A percentile compares a stretch with the other conserved stretches of the same genome.
Conservation (phyloP, 2,113 vertebrate genomes). For the Grus americana region DNA sequence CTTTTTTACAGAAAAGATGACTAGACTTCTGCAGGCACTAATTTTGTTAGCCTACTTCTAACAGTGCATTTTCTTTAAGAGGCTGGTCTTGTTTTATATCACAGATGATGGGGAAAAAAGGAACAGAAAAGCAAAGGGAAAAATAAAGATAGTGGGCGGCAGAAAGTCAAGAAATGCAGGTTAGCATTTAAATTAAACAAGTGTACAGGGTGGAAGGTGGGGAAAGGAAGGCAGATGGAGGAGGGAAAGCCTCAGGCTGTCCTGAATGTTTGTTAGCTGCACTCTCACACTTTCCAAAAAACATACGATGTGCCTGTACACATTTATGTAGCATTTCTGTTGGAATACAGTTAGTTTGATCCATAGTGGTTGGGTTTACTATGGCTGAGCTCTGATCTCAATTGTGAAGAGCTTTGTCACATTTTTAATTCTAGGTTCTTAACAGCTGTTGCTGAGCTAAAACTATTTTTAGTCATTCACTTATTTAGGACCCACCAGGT, state of each 20-base stretch:
- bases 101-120: neutral
- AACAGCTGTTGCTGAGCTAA: neutral
- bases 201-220: neutral
- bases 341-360: rapidly evolving
- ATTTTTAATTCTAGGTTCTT: neutral
- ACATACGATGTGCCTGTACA: neutral
- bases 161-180: neutral
- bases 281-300: neutral
- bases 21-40: neutral
- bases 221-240: neutral
- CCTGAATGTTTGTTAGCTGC: neutral
- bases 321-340: neutral
- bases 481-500: neutral
- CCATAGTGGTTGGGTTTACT: neutral
- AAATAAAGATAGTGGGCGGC: neutral
- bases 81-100: neutral
- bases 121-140: neutral
- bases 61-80: neutral
- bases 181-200: neutral
- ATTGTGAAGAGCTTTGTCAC: neutral
- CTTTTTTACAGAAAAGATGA: neutral
- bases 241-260: neutral
- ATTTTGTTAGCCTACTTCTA: neutral
- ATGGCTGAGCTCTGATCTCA: neutral
- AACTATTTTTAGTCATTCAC: neutral